phyloP scores from a whole-genome alignment of 2,888 invertebrate genomes.

The Ommatoiulus sabulosus region DNA sequence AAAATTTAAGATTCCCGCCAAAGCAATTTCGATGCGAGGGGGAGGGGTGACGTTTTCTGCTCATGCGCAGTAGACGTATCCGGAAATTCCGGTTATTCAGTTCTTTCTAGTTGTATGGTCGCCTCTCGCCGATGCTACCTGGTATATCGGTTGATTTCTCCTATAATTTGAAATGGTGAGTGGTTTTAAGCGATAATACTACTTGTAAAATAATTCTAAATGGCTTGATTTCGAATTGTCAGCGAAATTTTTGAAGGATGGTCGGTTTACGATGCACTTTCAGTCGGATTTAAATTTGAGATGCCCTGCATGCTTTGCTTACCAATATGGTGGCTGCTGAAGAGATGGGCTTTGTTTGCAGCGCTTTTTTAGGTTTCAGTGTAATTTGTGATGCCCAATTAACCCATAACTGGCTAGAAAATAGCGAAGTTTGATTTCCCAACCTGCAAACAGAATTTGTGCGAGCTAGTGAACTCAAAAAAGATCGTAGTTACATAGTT shows the following conservation, averaged over 20 bases:
- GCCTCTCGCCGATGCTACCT: slow-evolving; percentile 3
- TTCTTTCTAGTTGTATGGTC: background rate
- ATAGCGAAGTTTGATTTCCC: no score
- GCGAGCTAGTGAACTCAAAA: background rate
- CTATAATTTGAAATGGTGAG: slow-evolving; percentile 49
- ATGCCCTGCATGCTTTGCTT: background rate
- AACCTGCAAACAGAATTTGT: background rate
- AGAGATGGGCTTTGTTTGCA: background rate
- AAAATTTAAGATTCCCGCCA: no score
- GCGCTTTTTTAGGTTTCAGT: background rate
- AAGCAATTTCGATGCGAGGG: background rate
- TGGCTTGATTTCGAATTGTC: background rate
- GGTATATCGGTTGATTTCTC: background rate
- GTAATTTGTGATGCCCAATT: no score
- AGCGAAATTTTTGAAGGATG: background rate
- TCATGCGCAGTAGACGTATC: background rate
- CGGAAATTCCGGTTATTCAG: background rate
- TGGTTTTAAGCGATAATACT: background rate
- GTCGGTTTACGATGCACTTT: background rate
- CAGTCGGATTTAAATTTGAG: background rate
- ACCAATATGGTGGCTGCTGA: background rate
- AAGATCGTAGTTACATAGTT: no score
- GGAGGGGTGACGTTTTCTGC: background rate
- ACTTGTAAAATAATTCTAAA: background rate
- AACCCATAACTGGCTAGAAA: no score